These are phyloP conservation scores for Ceyx melanurus DNA, from an alignment of 2,113 vertebrate species.

Conservation along the genomic window DNA sequence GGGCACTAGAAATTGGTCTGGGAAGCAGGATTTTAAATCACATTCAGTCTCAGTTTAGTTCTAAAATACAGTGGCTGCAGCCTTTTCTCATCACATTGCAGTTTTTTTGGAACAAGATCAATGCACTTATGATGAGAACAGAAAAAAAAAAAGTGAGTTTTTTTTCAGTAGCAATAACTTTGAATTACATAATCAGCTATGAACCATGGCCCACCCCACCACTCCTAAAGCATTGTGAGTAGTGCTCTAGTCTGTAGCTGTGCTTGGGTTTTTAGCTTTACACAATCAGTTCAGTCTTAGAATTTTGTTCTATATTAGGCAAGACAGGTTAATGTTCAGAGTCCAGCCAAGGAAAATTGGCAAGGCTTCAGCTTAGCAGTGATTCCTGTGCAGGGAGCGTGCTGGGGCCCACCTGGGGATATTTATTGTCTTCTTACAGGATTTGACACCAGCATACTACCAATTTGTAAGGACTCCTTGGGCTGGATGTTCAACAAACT, in stretches of 20 bases:
- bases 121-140: neutral
- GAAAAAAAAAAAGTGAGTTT: neutral
- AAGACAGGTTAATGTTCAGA: neutral
- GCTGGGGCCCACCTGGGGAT: neutral
- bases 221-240: neutral
- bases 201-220: neutral
- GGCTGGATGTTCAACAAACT: constrained; percentile 99
- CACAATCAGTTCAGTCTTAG: neutral
- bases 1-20: neutral
- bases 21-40: neutral
- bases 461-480: constrained; percentile 96
- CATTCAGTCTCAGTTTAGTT: neutral
- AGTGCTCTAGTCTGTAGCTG: neutral
- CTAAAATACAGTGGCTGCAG: neutral
- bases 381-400: neutral
- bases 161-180: neutral
- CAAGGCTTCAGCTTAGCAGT: neutral
- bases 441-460: constrained; percentile 96
- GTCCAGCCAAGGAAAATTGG: neutral
- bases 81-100: neutral
- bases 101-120: neutral
- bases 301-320: neutral
- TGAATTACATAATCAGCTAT: neutral
- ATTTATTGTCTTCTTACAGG: constrained; percentile 62
- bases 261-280: neutral